Conservation (phyloP, 2,113 vertebrate genomes). For the Balaenoptera acutorostrata region DNA sequence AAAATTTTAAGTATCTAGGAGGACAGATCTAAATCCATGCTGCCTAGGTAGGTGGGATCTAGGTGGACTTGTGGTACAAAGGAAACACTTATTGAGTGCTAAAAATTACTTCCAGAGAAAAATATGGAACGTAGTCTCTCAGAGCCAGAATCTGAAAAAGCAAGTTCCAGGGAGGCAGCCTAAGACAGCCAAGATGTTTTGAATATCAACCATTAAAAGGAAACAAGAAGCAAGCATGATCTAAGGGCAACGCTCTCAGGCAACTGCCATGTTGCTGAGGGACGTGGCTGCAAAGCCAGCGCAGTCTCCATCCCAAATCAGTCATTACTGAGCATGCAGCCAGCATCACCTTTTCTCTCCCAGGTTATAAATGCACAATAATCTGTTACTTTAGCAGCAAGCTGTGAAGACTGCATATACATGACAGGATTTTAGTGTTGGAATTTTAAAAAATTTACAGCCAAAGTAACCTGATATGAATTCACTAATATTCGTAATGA, state of each 20-base stretch:
- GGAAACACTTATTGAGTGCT: not conserved
- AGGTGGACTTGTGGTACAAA: not conserved
- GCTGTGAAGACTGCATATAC: not conserved
- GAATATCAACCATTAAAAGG: not conserved
- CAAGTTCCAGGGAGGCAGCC: not conserved
- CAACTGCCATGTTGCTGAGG: not conserved
- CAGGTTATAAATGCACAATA: not conserved
- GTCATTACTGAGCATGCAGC: not conserved
- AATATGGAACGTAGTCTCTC: not conserved
- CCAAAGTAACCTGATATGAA: not conserved
- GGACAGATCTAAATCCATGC: not conserved
- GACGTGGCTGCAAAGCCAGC: not conserved
- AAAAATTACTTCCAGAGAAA: not conserved
- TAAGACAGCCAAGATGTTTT: not conserved
- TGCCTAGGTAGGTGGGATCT: not conserved
- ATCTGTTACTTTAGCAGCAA: not conserved
- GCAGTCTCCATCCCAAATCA: not conserved
- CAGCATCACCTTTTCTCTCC: not conserved
- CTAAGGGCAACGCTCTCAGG: not conserved
- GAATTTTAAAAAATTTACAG: not conserved
- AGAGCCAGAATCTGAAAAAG: not conserved
- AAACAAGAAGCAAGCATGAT: not conserved
- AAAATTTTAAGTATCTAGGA: not conserved
- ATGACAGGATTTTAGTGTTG: not conserved
- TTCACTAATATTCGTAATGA: not conserved